phyloP scores from a whole-genome alignment of 2,888 invertebrate species.

The Nephrotoma guestfalica region DNA sequence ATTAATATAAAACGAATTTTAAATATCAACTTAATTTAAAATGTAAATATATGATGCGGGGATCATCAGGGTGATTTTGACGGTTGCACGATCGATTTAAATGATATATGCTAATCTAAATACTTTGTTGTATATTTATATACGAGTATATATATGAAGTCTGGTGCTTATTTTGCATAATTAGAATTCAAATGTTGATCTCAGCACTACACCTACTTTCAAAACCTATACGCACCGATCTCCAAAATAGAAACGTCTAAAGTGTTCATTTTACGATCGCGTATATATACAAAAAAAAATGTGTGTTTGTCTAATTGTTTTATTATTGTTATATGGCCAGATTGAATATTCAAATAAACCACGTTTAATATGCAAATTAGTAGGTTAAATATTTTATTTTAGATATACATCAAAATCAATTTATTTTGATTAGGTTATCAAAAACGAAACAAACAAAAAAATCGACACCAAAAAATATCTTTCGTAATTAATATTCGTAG shows the following conservation, averaged over 20 bases:
- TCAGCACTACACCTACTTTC: background rate
- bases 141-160: background rate
- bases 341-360: background rate
- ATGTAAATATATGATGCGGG: background rate
- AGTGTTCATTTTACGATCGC: background rate
- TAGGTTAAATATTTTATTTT: background rate
- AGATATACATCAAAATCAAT: background rate
- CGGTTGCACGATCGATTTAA: background rate
- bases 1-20: background rate
- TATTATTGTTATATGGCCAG: background rate
- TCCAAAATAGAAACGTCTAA: background rate
- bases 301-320: background rate
- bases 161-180: background rate
- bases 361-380: background rate
- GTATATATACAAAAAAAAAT: too few species aligned
- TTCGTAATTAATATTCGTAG: background rate
- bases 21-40: background rate
- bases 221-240: background rate
- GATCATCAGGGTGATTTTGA: background rate
- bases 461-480: background rate
- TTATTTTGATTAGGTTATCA: background rate
- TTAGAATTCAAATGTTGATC: background rate
- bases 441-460: background rate
- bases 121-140: background rate
- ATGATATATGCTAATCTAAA: background rate